Evolutionary conservation across 2,797 vertebrate genomes (phyloP), one percentile per base, ranked within the genome.

Genomic region (Pteropus rufus): DNA sequence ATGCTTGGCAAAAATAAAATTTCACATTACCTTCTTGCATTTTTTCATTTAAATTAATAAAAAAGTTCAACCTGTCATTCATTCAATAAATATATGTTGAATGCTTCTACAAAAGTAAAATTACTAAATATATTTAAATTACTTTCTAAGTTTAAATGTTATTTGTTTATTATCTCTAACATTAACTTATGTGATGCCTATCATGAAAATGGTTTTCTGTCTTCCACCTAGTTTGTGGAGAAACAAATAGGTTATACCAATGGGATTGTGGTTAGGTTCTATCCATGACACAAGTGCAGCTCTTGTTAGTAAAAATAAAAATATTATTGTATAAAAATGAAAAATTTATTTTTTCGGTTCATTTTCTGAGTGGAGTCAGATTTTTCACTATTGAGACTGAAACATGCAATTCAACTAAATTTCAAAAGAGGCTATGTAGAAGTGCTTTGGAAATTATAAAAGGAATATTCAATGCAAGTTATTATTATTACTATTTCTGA

Each of bases 401-500:
- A 73, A 81, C n/a, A 31, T 60, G 67, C 21, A 83, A 79, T 87
- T 79, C 94, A 89, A 91, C 10, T 80, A 23, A 41, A 62, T 91
- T 67, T 73, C 60, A 91, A 62, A 54, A 70, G 24, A 87, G 65
- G 52, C 36, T 34, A 73, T 73, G n/a, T 79, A 49, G n/a, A 92
- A 90, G 29, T 39, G 5, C 44, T 95, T 92, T 92, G 44, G 64
- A 96, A 95, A 83, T 83, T 69, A 62, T 23, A 67, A 83, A 94
- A 73, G 26, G 18, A 73, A 36, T 73, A 73, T 67, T 60, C n/a
- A 94, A 92, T 44, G 34, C 52, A 77, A 83, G 60, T 70, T 81
- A 36, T 90, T 86, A 79, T 46, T 83, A 79, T 64, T 84, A 16
- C 65, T 94, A 11, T 73, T 69, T 56, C 12, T 77, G 60, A 89